A percentile compares a stretch with the other conserved stretches of the same genome.
These are phyloP conservation scores for Megalops cyprinoides DNA, from an alignment of 2,797 vertebrate species.

Conservation along the genomic window DNA sequence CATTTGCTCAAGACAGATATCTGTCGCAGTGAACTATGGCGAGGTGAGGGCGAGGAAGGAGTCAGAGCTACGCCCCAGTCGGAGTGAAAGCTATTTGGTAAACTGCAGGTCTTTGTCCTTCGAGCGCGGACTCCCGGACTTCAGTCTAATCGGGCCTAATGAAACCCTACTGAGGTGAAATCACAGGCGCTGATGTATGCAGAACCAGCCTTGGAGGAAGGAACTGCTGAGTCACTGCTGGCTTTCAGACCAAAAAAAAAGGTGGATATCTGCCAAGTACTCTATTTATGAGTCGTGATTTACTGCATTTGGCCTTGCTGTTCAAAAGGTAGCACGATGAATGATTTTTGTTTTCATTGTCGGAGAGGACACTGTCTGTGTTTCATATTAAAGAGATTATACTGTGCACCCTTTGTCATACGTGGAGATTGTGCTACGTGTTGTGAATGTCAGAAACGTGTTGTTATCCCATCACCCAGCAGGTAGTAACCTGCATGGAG, in stretches of 20 bases:
- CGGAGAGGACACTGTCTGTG: background rate
- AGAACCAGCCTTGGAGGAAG: background rate
- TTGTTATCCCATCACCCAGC: no score
- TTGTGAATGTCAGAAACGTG: no score
- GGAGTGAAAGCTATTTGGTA: background rate
- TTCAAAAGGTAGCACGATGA: background rate
- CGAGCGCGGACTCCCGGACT: no score
- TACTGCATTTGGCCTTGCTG: background rate
- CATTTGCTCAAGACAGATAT: background rate
- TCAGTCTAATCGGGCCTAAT: background rate
- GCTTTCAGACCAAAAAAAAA: background rate
- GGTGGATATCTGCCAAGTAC: background rate
- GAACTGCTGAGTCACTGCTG: constrained; percentile 8
- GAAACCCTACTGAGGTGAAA: background rate
- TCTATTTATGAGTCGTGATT: background rate
- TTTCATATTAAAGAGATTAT: no score
- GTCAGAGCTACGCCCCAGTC: background rate
- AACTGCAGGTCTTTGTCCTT: background rate
- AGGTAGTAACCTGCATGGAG: no score
- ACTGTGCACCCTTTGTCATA: background rate
- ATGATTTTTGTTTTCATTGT: background rate
- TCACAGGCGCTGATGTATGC: background rate
- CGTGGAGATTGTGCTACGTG: background rate
- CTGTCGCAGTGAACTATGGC: background rate
- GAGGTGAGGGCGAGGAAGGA: background rate